A percentile compares a stretch with the other conserved stretches of the same genome.
Evolutionary conservation across 2,888 invertebrate species (phyloP).

Genomic region (Macaria notata): DNA sequence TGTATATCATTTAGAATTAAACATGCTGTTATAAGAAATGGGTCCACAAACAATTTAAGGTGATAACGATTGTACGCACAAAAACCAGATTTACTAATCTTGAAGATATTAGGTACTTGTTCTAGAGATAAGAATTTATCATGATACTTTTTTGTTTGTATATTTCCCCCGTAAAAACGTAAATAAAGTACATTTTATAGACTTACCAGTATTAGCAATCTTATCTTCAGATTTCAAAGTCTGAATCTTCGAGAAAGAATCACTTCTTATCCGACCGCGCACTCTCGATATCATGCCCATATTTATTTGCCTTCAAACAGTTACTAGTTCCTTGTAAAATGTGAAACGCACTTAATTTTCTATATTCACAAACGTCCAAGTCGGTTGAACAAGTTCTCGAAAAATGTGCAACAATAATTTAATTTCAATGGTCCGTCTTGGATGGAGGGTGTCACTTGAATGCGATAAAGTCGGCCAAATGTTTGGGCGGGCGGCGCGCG

Average conservation of each 20-base stretch:
- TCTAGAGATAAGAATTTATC: no score
- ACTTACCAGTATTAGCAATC: slow-evolving; percentile 86
- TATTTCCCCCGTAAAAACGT: no score
- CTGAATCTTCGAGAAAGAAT: slow-evolving; percentile 84
- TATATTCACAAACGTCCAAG: slow-evolving; percentile 20
- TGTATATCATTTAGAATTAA: no score
- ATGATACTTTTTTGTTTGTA: no score
- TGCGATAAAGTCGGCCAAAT: slow-evolving; percentile 60
- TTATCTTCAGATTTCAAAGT: slow-evolving; percentile 85
- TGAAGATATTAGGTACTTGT: no score
- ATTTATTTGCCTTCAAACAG: slow-evolving; percentile 22
- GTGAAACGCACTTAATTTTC: slow-evolving; percentile 20
- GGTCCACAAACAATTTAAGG: no score
- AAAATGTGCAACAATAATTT: slow-evolving; percentile 26
- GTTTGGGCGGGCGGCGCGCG: slow-evolving; percentile 57
- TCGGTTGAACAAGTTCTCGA: slow-evolving; percentile 21
- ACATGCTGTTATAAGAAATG: no score
- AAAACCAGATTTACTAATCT: no score
- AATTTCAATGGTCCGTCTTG: slow-evolving; percentile 43
- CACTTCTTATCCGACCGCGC: slow-evolving; percentile 84
- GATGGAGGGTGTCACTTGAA: slow-evolving; percentile 60
- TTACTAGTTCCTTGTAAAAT: slow-evolving; percentile 1
- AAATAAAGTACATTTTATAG: neutral
- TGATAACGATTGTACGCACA: no score
- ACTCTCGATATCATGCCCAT: slow-evolving; percentile 89